Conservation (phyloP, 37 sponge, comb jelly and placozoan genomes). For the Axinella damicornis region DNA sequence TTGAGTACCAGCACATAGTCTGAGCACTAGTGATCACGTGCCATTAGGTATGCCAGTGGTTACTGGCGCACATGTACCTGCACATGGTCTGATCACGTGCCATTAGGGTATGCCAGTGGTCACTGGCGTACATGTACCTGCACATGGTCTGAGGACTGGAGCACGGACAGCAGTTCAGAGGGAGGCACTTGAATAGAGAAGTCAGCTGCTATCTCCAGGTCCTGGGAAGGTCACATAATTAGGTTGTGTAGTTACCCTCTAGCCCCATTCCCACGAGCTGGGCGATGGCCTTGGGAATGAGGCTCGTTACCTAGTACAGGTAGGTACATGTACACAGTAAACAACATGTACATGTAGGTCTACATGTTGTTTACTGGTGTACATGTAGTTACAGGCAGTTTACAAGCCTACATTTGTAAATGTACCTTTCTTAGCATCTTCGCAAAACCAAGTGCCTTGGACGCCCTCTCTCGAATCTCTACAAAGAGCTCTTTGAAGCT, state of each 20-base stretch:
- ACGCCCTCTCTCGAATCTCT: constrained; percentile 63
- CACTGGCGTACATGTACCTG: no score
- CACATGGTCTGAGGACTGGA: constrained; percentile 71
- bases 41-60: no score
- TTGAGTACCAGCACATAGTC: constrained; percentile 53
- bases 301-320: no score
- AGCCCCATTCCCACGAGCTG: not conserved
- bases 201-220: constrained; percentile 88
- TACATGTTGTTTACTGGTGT: not conserved
- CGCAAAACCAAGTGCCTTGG: constrained; percentile 79
- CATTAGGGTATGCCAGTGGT: no score
- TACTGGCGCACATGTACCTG: no score
- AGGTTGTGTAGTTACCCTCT: not conserved
- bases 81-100: no score
- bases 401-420: no score
- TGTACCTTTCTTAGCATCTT: constrained; percentile 69
- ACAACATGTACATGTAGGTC: not conserved
- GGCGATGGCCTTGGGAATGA: not conserved
- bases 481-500: constrained; percentile 68
- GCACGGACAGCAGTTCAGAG: constrained; percentile 43
- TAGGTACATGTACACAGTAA: not conserved
- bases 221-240: constrained; percentile 27
- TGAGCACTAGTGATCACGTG: constrained; percentile 44
- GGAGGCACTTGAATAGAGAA: constrained; percentile 16
- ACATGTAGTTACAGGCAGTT: not conserved